A percentile compares a stretch with the other conserved stretches of the same genome.
Conservation (phyloP, 1,140 invertebrate species). For the Trypoxylus dichotomus region DNA sequence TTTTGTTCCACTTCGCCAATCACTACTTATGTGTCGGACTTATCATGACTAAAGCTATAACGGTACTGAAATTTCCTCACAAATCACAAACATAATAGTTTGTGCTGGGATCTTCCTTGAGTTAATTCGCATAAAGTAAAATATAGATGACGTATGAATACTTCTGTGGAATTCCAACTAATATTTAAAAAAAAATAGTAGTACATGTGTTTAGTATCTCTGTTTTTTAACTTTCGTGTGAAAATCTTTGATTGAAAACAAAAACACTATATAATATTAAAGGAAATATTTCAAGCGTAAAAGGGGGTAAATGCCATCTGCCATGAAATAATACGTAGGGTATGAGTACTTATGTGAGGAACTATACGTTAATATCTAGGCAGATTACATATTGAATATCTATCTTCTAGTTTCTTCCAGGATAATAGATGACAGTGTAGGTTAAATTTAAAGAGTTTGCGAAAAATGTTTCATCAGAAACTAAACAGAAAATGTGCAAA, state of each 20-base stretch:
- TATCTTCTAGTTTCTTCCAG: too few species aligned
- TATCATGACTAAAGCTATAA: constrained; percentile 1
- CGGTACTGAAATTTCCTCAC: not conserved
- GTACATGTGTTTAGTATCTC: not conserved
- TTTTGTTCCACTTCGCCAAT: constrained; percentile 5
- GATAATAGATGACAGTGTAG: too few species aligned
- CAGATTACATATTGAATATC: too few species aligned
- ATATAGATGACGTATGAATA: too few species aligned
- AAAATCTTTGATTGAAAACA: not conserved
- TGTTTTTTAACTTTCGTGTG: not conserved
- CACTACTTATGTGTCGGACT: not conserved
- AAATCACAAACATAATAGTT: too few species aligned
- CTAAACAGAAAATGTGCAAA: too few species aligned
- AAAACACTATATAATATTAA: not conserved
- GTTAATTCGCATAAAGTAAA: not conserved
- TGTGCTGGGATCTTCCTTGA: too few species aligned
- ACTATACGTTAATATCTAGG: too few species aligned
- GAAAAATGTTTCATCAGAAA: too few species aligned
- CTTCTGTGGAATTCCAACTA: not conserved
- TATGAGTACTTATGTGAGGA: too few species aligned
- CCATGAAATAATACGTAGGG: not conserved
- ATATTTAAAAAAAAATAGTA: not conserved
- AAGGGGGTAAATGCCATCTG: too few species aligned
- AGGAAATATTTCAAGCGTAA: not conserved
- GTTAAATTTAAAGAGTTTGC: too few species aligned